Percentiles rank a stretch among this genome's conserved stretches.
phyloP scores from a whole-genome alignment of 2,113 vertebrate species.

The Glaucidium brasilianum region DNA sequence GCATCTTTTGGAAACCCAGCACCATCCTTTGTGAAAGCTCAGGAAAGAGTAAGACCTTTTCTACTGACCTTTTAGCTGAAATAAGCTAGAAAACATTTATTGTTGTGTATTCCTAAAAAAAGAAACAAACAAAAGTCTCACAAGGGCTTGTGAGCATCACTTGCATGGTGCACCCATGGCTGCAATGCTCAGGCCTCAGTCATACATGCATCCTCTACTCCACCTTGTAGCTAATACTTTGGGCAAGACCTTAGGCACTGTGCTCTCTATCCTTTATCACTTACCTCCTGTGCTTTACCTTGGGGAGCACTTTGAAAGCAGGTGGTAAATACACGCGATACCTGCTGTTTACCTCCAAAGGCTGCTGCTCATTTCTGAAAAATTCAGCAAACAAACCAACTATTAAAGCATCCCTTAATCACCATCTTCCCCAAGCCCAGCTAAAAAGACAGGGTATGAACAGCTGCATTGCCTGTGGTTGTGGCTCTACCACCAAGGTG shows the following conservation, averaged over 20 bases:
- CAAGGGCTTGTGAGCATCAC: not conserved
- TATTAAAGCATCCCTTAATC: not conserved
- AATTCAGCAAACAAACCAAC: not conserved
- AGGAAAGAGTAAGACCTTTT: not conserved
- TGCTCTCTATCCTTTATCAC: not conserved
- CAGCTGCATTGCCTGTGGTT: not conserved
- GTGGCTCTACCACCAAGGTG: not conserved
- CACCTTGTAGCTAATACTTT: not conserved
- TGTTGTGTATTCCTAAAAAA: conserved; percentile 30
- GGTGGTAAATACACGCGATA: not conserved
- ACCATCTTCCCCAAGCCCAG: not conserved
- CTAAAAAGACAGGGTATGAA: not conserved
- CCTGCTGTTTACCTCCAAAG: not conserved
- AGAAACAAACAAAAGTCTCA: not conserved
- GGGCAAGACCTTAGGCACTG: not conserved
- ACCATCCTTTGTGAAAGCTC: not conserved
- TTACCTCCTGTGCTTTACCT: not conserved
- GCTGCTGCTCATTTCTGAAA: not conserved
- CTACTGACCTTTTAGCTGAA: not conserved
- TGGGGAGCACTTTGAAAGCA: not conserved
- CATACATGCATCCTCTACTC: not conserved
- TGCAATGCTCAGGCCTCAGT: not conserved
- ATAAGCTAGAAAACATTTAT: conserved; percentile 34
- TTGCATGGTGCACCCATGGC: not conserved
- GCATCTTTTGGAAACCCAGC: conserved; percentile 17